phyloP scores from a whole-genome alignment of 2,113 vertebrate genomes.

The Pampusana beccarii region DNA sequence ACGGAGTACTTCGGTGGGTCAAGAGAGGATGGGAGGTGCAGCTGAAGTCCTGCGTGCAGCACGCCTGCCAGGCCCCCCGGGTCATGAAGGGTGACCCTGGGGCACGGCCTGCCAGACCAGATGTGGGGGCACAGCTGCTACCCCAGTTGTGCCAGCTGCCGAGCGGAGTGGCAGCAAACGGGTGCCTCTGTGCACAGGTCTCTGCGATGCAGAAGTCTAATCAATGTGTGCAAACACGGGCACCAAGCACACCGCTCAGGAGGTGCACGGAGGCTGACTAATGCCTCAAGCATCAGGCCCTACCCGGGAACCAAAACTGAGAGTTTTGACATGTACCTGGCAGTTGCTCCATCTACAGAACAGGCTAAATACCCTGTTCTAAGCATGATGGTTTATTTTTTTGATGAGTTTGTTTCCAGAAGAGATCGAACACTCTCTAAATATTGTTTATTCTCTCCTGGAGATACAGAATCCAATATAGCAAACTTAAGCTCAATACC shows the following conservation, averaged over 20 bases:
- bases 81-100: not conserved
- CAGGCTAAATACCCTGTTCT: not conserved
- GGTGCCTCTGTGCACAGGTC: not conserved
- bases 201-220: not conserved
- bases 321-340: not conserved
- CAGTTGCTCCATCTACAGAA: not conserved
- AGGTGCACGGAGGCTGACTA: not conserved
- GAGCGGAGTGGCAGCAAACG: accelerated
- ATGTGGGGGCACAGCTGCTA: not conserved
- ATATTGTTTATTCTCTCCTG: not conserved
- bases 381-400: not conserved
- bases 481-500: no score
- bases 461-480: no score
- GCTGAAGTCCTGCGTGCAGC: not conserved
- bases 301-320: not conserved
- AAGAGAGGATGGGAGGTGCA: not conserved
- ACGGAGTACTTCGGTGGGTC: not conserved
- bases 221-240: accelerated
- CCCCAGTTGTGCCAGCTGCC: not conserved
- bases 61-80: not conserved
- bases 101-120: not conserved
- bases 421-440: not conserved
- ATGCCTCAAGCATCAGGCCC: not conserved
- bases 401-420: not conserved
- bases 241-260: not conserved